Percentiles rank a stretch among this genome's conserved stretches.
These are phyloP conservation scores for Lycaon pictus DNA, from an alignment of 2,113 vertebrate genomes.

Conservation along the genomic window DNA sequence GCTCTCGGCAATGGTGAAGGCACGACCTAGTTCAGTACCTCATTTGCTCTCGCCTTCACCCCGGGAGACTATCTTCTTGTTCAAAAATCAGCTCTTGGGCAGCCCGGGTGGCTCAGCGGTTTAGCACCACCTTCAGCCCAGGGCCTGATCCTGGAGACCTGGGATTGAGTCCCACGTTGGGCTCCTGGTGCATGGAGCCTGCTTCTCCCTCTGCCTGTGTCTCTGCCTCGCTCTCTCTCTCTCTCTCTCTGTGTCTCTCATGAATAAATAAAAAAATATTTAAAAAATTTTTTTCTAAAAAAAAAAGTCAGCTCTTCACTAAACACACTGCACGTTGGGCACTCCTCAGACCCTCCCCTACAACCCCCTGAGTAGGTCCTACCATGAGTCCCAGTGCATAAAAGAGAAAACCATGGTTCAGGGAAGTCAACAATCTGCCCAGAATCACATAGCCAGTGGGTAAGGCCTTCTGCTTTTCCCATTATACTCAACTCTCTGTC, in stretches of 20 bases:
- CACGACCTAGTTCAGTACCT: not conserved
- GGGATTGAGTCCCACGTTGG: no score
- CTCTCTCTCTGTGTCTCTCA: no score
- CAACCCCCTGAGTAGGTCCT: not conserved
- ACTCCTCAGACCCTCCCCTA: not conserved
- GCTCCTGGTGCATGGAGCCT: no score
- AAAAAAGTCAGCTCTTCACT: not conserved
- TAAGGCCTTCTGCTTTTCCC: not conserved
- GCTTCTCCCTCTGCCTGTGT: no score
- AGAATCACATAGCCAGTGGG: not conserved
- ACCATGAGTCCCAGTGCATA: not conserved
- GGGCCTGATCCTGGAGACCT: no score
- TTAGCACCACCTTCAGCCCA: no score
- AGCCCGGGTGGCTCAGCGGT: no score
- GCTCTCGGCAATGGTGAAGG: not conserved
- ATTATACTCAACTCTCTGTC: not conserved
- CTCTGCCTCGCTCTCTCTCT: no score
- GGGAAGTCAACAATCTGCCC: not conserved
- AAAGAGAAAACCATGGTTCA: not conserved
- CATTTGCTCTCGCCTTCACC: not conserved
- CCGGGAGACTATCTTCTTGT: not conserved
- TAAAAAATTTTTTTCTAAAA: no score
- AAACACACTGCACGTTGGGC: rapidly evolving
- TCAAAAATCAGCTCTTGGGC: not conserved
- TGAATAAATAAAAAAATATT: no score